Conservation (phyloP, 2,888 invertebrate genomes). For the Acleris laterana region DNA sequence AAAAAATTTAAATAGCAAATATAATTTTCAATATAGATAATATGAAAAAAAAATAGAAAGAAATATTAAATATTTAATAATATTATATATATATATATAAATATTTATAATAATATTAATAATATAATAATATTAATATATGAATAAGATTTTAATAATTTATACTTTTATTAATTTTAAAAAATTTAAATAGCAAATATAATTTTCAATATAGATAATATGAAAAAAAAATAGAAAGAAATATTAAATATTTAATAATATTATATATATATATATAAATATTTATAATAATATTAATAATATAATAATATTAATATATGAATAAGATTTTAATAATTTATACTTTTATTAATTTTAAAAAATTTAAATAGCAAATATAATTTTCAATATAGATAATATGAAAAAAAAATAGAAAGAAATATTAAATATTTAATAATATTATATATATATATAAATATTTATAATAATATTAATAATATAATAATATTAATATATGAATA, state of each 20-base stretch:
- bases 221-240: constrained; percentile 34
- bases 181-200: constrained; percentile 39
- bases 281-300: too few species aligned
- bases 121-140: constrained; percentile 33
- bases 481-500: constrained; percentile 40
- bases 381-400: constrained; percentile 35
- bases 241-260: constrained; percentile 37
- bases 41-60: constrained; percentile 37
- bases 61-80: constrained; percentile 39
- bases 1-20: constrained; percentile 45
- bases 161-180: constrained; percentile 38
- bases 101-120: constrained; percentile 31
- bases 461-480: constrained; percentile 45
- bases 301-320: too few species aligned
- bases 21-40: constrained; percentile 30
- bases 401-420: constrained; percentile 36
- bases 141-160: constrained; percentile 33
- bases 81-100: too few species aligned
- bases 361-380: constrained; percentile 42
- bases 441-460: constrained; percentile 41
- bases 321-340: constrained; percentile 41
- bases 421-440: constrained; percentile 40
- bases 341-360: constrained; percentile 48
- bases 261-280: constrained; percentile 39
- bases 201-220: constrained; percentile 35